Evolutionary conservation across 2,113 vertebrate genomes (phyloP).

Genomic region (Brachypodius melanocephalos): DNA sequence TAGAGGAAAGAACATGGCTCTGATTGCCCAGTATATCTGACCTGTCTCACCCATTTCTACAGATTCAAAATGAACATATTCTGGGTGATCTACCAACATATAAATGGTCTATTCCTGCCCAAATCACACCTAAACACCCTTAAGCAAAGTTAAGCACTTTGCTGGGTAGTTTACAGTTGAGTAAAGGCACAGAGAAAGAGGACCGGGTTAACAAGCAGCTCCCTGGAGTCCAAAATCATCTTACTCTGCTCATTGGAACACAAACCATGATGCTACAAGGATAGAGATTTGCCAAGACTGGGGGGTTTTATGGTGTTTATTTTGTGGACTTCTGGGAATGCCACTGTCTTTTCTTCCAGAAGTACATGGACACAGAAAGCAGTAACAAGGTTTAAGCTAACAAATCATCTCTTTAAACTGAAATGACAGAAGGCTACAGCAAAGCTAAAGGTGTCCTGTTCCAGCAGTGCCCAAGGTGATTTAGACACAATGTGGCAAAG

Average conservation of each 20-base stretch:
- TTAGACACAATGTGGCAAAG: background rate
- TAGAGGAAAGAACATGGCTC: background rate
- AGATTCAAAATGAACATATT: background rate
- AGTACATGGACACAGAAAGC: background rate
- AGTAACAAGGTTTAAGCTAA: background rate
- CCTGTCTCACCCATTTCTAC: background rate
- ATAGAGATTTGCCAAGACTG: background rate
- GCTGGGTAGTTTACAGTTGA: background rate
- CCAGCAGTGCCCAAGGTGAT: background rate
- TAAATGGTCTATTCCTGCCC: background rate
- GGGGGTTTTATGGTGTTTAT: background rate
- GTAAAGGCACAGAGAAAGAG: background rate
- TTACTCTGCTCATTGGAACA: background rate
- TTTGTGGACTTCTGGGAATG: background rate
- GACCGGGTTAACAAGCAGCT: background rate
- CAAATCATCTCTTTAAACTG: background rate
- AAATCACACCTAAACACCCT: background rate
- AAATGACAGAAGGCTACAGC: background rate
- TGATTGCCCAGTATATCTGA: background rate
- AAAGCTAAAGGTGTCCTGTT: background rate
- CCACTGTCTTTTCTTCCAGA: background rate
- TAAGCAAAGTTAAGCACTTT: background rate
- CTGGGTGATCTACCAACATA: background rate
- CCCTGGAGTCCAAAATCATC: background rate
- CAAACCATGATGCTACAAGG: background rate